These are phyloP conservation scores for Nycticryphes semicollaris DNA, from an alignment of 2,113 vertebrate species.

Conservation along the genomic window DNA sequence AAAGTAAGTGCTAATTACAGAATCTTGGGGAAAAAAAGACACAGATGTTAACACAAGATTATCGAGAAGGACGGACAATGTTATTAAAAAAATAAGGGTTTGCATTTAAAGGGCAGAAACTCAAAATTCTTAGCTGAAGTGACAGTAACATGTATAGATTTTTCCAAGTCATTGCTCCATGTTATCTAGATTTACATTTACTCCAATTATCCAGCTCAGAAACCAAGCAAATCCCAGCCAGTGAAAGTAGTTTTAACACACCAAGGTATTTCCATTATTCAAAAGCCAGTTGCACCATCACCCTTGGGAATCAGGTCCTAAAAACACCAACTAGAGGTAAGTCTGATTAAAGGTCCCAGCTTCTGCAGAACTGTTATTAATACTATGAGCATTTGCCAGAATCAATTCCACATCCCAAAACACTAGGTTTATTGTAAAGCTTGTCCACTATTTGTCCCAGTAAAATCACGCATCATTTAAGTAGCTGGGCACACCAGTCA, in stretches of 20 bases:
- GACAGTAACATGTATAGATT: background rate
- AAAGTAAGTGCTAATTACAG: constrained; percentile 24
- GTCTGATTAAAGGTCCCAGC: background rate
- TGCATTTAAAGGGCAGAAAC: constrained; percentile 6
- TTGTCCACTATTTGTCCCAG: background rate
- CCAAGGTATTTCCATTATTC: background rate
- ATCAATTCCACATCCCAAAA: background rate
- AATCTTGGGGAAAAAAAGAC: background rate
- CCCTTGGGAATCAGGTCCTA: background rate
- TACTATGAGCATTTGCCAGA: background rate
- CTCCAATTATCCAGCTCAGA: background rate
- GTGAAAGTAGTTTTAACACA: background rate
- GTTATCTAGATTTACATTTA: background rate
- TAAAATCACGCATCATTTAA: background rate
- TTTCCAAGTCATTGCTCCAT: background rate
- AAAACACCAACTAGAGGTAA: background rate
- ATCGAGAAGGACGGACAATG: background rate
- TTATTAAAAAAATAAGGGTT: background rate
- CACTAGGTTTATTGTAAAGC: background rate
- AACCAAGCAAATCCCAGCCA: background rate
- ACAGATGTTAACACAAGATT: constrained; percentile 4
- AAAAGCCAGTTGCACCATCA: background rate
- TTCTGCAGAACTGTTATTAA: background rate
- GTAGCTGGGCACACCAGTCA: background rate
- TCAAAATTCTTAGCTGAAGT: background rate